Evolutionary conservation across 2,888 invertebrate genomes (phyloP), one percentile per base, ranked within the genome.

Genomic region (Monochamus alternatus): DNA sequence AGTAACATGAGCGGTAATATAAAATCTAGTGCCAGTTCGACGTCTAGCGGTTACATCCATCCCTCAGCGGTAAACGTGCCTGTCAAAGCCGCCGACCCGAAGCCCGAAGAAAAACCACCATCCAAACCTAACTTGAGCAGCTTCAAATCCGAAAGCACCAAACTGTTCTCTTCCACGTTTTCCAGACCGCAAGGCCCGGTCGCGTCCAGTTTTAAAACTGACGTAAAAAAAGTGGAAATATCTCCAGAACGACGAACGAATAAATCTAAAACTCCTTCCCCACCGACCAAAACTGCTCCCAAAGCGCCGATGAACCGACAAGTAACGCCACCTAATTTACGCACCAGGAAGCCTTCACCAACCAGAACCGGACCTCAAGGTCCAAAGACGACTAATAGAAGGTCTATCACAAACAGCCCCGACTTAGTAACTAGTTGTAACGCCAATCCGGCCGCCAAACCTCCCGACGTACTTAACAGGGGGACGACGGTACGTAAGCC

Each of bases 1-100:
- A 91, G 91, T 81, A 92, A 93, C 80, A 92, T 93, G 79, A 82
- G 82, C 60, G 90, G 90, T 51, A 89, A 89, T 77, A 52, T 80
- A 55, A 80, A 81, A 47, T 81, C 81, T n/a, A 91, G 90, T 0
- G 91, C 90, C 0, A 90, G 90, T 82, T 91, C 92, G 0, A 93
- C 94, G 0, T 93, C 93, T 58, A 94, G 94, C 77, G 94, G 94
- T 0, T 95, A 95, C 85, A 90, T 95, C 72, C 92, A 93, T 81
- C 94, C 95, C 0, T 93, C 94, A 8, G 92, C 93, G 0, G 91
- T 94, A 0, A 95, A 94, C 84, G 91, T 93, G 51, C 95, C 94
- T 4, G 89, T 85, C 38, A 87, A 86, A 77, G 22, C 63, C 8
- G 63, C 72, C 4, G 70, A 75, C 32, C 75, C 74, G 12, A 76